These are phyloP conservation scores for Australoheros facetus DNA, from an alignment of 2,797 vertebrate genomes.

Conservation along the genomic window DNA sequence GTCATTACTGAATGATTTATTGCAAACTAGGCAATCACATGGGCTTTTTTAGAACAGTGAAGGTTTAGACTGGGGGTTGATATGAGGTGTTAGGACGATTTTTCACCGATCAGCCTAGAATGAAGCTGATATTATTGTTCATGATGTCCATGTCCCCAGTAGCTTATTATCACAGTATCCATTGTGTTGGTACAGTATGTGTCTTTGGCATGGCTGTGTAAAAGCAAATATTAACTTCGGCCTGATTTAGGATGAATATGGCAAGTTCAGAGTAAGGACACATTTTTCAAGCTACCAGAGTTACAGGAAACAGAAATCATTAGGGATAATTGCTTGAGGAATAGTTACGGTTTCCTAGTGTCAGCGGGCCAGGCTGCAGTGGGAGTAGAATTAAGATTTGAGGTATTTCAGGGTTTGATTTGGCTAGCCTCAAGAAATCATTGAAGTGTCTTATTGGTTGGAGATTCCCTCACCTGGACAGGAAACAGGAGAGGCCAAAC, in stretches of 20 bases:
- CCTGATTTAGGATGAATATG: constrained; percentile 32
- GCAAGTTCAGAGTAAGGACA: constrained; percentile 59
- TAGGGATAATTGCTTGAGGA: constrained; percentile 35
- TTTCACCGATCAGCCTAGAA: constrained; percentile 20
- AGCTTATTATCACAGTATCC: constrained; percentile 14
- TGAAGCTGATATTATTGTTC: constrained; percentile 20
- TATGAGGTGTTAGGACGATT: constrained; percentile 23
- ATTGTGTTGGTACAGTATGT: constrained; percentile 28
- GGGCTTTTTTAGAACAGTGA: constrained; percentile 35
- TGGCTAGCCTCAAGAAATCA: constrained; percentile 18
- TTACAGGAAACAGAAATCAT: constrained; percentile 58
- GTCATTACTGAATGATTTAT: constrained; percentile 65
- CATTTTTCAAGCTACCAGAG: constrained; percentile 39
- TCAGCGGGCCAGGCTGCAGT: constrained; percentile 18
- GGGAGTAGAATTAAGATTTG: constrained; percentile 17
- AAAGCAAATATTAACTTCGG: constrained; percentile 40
- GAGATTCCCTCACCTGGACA: constrained; percentile 44
- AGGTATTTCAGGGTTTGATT: constrained; percentile 30
- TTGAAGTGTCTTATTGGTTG: constrained; percentile 9
- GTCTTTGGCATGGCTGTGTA: constrained; percentile 35
- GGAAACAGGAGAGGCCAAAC: constrained; percentile 33
- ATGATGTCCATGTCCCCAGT: constrained; percentile 1
- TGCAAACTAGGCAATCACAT: constrained; percentile 28
- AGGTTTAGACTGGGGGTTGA: constrained; percentile 9
- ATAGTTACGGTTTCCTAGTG: constrained; percentile 37